Evolutionary conservation across 2,888 invertebrate species (phyloP), one percentile per base, ranked within the genome.

Genomic region (Tryphoninae sp.): DNA sequence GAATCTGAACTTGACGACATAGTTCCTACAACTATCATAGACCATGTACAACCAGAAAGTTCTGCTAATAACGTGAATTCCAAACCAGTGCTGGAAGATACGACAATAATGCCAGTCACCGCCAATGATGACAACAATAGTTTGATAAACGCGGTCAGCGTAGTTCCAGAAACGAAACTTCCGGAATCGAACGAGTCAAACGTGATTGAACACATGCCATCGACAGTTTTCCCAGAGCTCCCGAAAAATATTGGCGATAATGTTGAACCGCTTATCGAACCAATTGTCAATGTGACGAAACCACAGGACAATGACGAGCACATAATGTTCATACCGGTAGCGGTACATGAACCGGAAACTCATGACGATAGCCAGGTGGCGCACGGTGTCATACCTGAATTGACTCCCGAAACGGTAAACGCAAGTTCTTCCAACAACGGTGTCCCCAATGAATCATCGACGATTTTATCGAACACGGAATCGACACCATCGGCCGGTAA

Each of bases 191-290:
- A 89, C 53, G 88, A 88, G 55, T 83, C 86, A 22, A 88, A 88
- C 45, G 84, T 88, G 0, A 85, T 86, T 13, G 88, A 88, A 22
- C 84, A 86, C 51, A 85, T 86, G 73, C 86, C 88, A 1, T 85
- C 85, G 3, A 86, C 86, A 0, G 73, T 87, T 2, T 84, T 86
- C 45, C 86, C 88, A 2, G 87, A 88, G 80, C 77, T 89, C 33
- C 89, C 90, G 1, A 86, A 90, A 77, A 86, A 87, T 42, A 87
- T 90, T 65, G 87, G 85, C 2, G 84, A 87, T 42, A 89, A 88
- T 64, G 86, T 89, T 1, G 89, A 89, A 55, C 89, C 89, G 0
- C 40, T 89, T 2, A 82, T 83, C 61, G 86, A 87, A 23, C 73
- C 86, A 0, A 76, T 84, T 1, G 51, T 22, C 22, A 84, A 76